Percentiles rank a stretch among this genome's conserved stretches.
Conservation (phyloP, 2,113 vertebrate species). For the Lates calcarifer region DNA sequence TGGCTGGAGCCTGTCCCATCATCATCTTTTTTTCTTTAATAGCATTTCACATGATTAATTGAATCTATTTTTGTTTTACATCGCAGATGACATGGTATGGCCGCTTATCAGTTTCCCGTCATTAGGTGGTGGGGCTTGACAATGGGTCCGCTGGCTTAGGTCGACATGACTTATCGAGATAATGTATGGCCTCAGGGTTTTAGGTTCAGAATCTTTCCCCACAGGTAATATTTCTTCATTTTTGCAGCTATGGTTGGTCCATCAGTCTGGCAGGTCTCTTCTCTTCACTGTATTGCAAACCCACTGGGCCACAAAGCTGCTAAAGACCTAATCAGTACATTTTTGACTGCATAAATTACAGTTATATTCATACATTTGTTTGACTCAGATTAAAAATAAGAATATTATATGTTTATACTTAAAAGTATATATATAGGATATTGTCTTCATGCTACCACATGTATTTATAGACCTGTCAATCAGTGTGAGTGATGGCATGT, state of each 20-base stretch:
- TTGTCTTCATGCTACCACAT: not conserved
- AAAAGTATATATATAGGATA: not conserved
- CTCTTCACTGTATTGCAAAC: conserved; percentile 33
- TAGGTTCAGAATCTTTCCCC: conserved; percentile 51
- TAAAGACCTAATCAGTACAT: conserved; percentile 45
- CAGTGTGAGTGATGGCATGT: not conserved
- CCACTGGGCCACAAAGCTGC: not conserved
- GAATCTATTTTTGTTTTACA: conserved; percentile 83
- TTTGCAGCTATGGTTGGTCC: conserved; percentile 30
- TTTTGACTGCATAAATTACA: conserved; percentile 20
- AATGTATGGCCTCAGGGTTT: conserved; percentile 74
- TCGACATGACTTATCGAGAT: conserved; percentile 78
- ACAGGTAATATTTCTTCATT: conserved; percentile 78
- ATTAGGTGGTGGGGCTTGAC: conserved; percentile 76
- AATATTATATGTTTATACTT: not conserved
- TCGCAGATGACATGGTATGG: conserved; percentile 72
- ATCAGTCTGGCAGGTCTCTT: conserved; percentile 37
- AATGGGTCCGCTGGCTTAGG: conserved; percentile 63
- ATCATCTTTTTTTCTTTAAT: conserved; percentile 72
- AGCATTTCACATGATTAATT: conserved; percentile 81
- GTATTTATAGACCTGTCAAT: not conserved
- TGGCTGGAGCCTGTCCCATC: conserved; percentile 58
- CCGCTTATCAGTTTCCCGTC: conserved; percentile 82
- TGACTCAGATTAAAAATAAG: not conserved
- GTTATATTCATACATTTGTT: conserved; percentile 18